phyloP scores from a whole-genome alignment of 2,113 vertebrate species.

The Urocolius indicus region DNA sequence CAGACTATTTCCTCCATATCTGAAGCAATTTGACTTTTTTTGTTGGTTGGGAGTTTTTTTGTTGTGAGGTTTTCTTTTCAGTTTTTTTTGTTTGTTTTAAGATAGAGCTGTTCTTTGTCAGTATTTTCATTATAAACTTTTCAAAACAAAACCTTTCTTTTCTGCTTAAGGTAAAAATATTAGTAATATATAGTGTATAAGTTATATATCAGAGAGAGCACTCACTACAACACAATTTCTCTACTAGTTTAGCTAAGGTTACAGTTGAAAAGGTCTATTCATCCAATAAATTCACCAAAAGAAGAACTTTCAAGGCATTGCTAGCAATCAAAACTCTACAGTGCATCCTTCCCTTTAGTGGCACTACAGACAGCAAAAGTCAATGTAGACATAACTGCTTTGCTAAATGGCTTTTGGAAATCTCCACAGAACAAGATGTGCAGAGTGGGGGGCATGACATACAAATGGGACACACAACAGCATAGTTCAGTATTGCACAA shows the following conservation, averaged over 20 bases:
- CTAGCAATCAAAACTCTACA: background rate
- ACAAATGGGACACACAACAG: too few relatives aligned
- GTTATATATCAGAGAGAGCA: background rate
- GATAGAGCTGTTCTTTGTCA: background rate
- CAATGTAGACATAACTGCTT: background rate
- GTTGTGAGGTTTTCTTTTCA: fast-evolving
- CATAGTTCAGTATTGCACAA: background rate
- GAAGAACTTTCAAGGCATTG: background rate
- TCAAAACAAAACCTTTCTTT: slow-evolving; percentile 11
- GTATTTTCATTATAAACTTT: background rate
- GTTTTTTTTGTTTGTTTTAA: background rate
- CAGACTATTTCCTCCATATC: background rate
- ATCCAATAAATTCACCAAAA: background rate
- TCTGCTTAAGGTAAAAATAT: slow-evolving; percentile 6
- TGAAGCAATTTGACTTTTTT: background rate
- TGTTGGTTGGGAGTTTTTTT: background rate
- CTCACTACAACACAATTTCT: slow-evolving; percentile 1
- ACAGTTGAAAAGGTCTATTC: background rate
- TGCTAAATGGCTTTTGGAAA: background rate
- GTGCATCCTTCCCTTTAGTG: background rate
- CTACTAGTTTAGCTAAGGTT: background rate
- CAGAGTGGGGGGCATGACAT: too few relatives aligned
- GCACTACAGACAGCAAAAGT: background rate
- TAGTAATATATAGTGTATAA: background rate
- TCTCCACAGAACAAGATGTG: background rate